Evolutionary conservation across 2,113 vertebrate species (phyloP).

Genomic region (Psammodynastes pulverulentus): DNA sequence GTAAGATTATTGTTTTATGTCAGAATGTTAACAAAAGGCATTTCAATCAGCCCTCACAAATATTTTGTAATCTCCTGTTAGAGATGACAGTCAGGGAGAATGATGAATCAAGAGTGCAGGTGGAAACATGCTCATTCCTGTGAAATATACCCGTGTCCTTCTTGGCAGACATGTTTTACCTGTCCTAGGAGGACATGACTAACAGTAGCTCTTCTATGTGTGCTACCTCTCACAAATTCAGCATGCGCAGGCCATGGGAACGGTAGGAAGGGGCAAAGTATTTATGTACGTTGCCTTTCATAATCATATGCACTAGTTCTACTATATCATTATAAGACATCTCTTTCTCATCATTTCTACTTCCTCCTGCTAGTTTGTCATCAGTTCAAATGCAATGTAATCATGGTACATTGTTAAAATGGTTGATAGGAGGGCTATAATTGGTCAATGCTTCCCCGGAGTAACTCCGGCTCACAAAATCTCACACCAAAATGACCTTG

Average conservation of each 20-base stretch:
- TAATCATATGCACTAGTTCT: not conserved
- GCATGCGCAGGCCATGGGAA: conserved; percentile 21
- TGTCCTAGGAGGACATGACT: conserved; percentile 27
- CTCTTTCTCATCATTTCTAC: conserved; percentile 8
- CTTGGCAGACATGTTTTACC: conserved; percentile 45
- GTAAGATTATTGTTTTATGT: not conserved
- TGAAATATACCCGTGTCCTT: conserved; percentile 36
- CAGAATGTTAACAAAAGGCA: conserved; percentile 39
- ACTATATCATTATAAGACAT: not conserved
- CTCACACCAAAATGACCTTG: not conserved
- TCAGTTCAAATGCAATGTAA: not conserved
- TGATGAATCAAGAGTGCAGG: conserved; percentile 38
- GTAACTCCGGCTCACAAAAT: not conserved
- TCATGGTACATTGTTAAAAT: not conserved
- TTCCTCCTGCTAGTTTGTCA: conserved; percentile 9
- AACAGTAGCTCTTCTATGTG: not conserved
- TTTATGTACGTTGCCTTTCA: not conserved
- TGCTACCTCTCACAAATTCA: conserved; percentile 33
- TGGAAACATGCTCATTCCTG: conserved; percentile 37
- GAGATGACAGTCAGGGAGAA: conserved; percentile 21
- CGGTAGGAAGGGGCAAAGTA: rapidly evolving
- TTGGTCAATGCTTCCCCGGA: not conserved
- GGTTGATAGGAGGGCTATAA: not conserved
- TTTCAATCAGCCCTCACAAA: conserved; percentile 29
- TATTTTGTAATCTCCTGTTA: conserved; percentile 32